Conservation (phyloP, 2,113 vertebrate species). For the Zeus faber region DNA sequence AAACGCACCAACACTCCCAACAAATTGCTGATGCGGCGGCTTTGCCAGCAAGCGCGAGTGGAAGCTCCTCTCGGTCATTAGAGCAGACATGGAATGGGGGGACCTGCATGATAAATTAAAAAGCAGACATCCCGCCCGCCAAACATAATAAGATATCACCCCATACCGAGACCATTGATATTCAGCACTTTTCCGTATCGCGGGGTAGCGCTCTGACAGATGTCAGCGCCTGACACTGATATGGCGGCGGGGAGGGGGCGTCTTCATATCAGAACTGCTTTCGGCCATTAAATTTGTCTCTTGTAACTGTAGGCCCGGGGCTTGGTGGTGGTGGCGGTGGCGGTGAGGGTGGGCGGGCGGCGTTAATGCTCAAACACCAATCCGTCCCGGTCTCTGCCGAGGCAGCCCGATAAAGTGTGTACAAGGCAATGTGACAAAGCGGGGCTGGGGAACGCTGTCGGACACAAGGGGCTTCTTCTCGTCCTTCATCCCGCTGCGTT, state of each 20-base stretch:
- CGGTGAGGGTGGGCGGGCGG: background rate
- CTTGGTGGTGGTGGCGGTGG: background rate
- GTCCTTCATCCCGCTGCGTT: conserved; percentile 6
- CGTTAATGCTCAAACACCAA: conserved; percentile 33
- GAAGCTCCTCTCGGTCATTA: conserved; percentile 41
- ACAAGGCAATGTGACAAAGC: conserved; percentile 44
- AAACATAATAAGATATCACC: conserved; percentile 64
- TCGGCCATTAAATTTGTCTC: conserved; percentile 54
- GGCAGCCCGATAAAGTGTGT: conserved; percentile 44
- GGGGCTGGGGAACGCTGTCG: conserved; percentile 27
- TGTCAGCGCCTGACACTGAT: conserved; percentile 41
- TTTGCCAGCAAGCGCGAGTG: conserved; percentile 26
- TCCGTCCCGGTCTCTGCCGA: conserved; percentile 31
- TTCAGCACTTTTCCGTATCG: conserved; percentile 57
- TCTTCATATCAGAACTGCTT: conserved; percentile 22
- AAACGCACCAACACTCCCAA: conserved; percentile 15
- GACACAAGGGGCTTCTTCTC: conserved; percentile 24
- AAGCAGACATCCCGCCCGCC: conserved; percentile 37
- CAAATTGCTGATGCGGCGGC: conserved; percentile 55
- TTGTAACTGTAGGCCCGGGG: conserved; percentile 27
- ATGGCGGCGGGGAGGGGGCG: conserved; percentile 5
- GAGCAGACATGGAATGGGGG: conserved; percentile 39
- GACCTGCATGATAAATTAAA: conserved; percentile 49
- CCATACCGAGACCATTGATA: conserved; percentile 47
- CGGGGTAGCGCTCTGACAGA: conserved; percentile 45